These are phyloP conservation scores for Heterodera filipjevi DNA, from an alignment of 2,888 invertebrate genomes.

Conservation along the genomic window DNA sequence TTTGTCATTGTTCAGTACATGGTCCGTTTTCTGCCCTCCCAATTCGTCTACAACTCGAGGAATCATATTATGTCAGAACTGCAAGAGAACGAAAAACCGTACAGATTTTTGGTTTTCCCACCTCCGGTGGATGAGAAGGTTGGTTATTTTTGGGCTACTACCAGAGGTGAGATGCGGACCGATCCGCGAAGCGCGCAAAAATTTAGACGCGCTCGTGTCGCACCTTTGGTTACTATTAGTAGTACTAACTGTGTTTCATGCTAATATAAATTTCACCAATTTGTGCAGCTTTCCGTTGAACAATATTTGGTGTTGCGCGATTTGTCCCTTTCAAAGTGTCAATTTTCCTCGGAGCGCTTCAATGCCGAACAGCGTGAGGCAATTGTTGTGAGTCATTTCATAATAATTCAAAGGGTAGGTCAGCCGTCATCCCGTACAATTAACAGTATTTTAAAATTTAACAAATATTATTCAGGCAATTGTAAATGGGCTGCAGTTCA, in stretches of 20 bases:
- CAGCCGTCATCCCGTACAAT: no score
- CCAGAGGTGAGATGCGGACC: neutral
- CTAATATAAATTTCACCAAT: neutral
- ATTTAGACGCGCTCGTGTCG: no score
- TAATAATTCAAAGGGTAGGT: neutral
- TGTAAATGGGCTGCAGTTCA: neutral
- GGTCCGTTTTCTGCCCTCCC: conserved; percentile 21
- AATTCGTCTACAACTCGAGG: conserved; percentile 26
- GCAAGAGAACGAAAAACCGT: neutral
- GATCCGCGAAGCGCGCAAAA: no score
- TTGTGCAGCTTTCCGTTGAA: neutral
- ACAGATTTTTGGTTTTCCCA: conserved; percentile 20
- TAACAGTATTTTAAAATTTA: neutral
- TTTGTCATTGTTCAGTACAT: conserved; percentile 21
- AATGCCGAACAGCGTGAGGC: conserved; percentile 22
- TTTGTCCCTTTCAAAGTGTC: neutral
- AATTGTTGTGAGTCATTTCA: conserved; percentile 13
- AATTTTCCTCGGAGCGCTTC: conserved; percentile 1
- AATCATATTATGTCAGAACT: neutral
- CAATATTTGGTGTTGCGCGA: conserved; percentile 19
- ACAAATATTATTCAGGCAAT: neutral
- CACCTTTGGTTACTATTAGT: no score
- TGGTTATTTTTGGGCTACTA: neutral
- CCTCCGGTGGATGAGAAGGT: conserved; percentile 9
- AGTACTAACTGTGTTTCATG: no score